phyloP scores from a whole-genome alignment of 2,113 vertebrate species.

The Hippocampus comes region DNA sequence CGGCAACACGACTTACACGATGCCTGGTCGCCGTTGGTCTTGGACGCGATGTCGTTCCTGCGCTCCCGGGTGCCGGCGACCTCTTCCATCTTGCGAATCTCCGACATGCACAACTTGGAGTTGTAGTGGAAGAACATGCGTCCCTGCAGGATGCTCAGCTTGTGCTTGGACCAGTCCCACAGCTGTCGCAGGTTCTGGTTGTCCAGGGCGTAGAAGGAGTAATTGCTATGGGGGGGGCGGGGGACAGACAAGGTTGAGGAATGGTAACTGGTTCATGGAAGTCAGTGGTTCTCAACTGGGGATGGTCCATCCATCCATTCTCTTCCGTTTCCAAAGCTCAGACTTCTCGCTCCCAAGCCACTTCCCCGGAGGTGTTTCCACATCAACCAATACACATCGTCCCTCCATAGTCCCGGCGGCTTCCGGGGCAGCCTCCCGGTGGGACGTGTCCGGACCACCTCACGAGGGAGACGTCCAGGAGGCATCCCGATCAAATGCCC shows the following conservation, averaged over 20 bases:
- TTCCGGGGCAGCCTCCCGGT: too few species aligned
- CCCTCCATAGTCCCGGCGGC: too few species aligned
- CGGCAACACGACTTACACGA: slow-evolving; percentile 85
- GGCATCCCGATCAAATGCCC: too few species aligned
- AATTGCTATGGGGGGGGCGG: slow-evolving; percentile 76
- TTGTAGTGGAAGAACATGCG: slow-evolving; percentile 95
- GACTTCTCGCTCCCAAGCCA: too few species aligned
- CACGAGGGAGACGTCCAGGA: too few species aligned
- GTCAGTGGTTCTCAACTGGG: too few species aligned
- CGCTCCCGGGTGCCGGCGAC: slow-evolving; percentile 85
- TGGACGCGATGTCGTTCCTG: slow-evolving; percentile 84
- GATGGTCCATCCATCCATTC: too few species aligned
- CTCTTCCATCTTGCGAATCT: slow-evolving; percentile 91
- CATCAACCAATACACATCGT: too few species aligned
- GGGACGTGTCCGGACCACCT: too few species aligned
- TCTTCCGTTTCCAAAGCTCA: too few species aligned
- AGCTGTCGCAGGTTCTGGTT: slow-evolving; percentile 97
- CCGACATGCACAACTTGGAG: slow-evolving; percentile 89
- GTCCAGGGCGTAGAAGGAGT: slow-evolving; percentile 93
- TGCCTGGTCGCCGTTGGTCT: slow-evolving; percentile 93
- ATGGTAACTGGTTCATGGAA: too few species aligned
- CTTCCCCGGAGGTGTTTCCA: too few species aligned
- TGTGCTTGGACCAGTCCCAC: slow-evolving; percentile 98
- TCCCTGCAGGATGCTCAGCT: slow-evolving; percentile 84
- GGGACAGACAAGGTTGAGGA: neutral